Evolutionary conservation across 1,140 invertebrate species (phyloP).

Genomic region (Pentalonia nigronervosa): DNA sequence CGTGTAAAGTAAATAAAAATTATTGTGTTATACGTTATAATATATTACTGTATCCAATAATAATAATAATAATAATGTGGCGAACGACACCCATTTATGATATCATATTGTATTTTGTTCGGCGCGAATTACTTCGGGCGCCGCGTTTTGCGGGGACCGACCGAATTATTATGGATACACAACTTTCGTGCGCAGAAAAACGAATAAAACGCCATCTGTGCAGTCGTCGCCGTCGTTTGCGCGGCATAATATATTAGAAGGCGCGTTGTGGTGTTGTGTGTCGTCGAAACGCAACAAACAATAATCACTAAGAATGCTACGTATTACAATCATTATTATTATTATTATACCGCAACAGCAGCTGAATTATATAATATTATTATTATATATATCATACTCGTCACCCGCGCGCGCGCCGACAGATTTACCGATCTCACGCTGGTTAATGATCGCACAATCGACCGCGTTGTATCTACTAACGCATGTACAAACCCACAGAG

Average conservation of each 20-base stretch:
- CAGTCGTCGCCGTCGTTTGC: background rate
- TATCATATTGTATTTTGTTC: background rate
- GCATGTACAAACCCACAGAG: background rate
- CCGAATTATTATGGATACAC: too few species aligned
- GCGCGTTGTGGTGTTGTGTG: background rate
- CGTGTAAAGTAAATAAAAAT: background rate
- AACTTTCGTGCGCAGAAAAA: background rate
- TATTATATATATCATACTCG: conserved; percentile 11
- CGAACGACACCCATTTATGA: background rate
- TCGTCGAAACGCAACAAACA: background rate
- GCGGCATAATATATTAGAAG: background rate
- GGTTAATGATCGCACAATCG: conserved; percentile 35
- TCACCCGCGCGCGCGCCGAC: background rate
- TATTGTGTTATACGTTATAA: too few species aligned
- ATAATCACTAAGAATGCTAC: background rate
- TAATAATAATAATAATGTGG: too few species aligned
- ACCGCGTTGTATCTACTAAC: conserved; percentile 1
- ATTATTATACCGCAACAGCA: background rate
- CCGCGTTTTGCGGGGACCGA: too few species aligned
- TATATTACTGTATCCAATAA: too few species aligned
- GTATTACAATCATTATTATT: background rate
- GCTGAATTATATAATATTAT: background rate
- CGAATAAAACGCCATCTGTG: background rate
- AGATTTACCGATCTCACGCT: conserved; percentile 53
- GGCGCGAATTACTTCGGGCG: background rate